A percentile compares a stretch with the other conserved stretches of the same genome.
phyloP scores from a whole-genome alignment of 2,113 vertebrate genomes.

The Chrysemys picta region DNA sequence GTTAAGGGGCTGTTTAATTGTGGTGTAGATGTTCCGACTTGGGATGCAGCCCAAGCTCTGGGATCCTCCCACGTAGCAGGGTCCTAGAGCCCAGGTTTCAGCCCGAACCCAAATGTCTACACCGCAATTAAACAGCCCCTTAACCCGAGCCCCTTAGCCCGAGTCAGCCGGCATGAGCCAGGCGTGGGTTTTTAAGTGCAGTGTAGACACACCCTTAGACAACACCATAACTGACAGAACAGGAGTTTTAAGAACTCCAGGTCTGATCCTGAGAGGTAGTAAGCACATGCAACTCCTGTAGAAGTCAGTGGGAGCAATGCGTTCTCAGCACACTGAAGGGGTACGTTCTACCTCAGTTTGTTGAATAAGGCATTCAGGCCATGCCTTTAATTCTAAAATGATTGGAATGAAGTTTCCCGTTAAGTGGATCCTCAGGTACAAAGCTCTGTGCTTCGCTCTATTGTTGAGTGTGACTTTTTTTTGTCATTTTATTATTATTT shows the following conservation, averaged over 20 bases:
- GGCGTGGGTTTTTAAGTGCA: background rate
- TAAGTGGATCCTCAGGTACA: fast-evolving
- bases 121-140: background rate
- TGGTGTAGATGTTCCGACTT: background rate
- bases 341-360: background rate
- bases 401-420: background rate
- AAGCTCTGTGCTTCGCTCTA: background rate
- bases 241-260: background rate
- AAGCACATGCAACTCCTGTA: background rate
- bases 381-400: background rate
- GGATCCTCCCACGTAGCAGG: background rate
- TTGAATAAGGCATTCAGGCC: background rate
- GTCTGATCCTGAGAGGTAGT: background rate
- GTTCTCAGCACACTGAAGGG: background rate
- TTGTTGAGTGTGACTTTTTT: background rate
- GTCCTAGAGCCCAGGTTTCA: background rate
- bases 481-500: background rate
- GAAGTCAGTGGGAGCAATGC: too few relatives aligned
- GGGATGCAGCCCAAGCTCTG: background rate
- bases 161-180: background rate
- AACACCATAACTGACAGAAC: background rate
- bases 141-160: background rate
- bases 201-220: background rate
- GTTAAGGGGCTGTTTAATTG: background rate
- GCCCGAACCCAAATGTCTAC: background rate